Percentiles rank a stretch among this genome's conserved stretches.
Conservation (phyloP, 2,888 invertebrate genomes). For the Theretra japonica region DNA sequence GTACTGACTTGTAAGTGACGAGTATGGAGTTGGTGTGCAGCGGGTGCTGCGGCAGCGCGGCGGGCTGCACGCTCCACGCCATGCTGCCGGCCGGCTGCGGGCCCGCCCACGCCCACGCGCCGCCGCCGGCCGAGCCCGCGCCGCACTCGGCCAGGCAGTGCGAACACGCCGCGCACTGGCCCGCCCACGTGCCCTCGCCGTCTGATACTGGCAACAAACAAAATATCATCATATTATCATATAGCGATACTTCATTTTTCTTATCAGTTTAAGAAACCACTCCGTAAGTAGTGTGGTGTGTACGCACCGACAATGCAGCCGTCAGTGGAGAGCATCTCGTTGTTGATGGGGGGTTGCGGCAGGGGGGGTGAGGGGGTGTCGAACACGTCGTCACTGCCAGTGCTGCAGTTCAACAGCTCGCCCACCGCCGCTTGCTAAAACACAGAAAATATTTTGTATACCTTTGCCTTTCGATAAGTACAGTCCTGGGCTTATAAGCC, state of each 20-base stretch:
- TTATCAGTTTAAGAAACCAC: too few species aligned
- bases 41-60: constrained; percentile 84
- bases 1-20: constrained; percentile 83
- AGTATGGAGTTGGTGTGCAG: constrained; percentile 89
- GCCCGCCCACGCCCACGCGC: constrained; percentile 86
- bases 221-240: neutral
- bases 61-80: constrained; percentile 90
- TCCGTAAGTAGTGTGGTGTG: neutral
- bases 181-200: constrained; percentile 29
- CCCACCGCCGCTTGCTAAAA: constrained; percentile 82
- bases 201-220: neutral
- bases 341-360: constrained; percentile 34
- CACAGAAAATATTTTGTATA: constrained; percentile 17
- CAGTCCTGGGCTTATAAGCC: neutral
- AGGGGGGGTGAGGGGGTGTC: constrained; percentile 52
- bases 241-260: too few species aligned
- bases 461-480: neutral
- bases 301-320: constrained; percentile 49
- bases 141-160: constrained; percentile 32
- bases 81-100: constrained; percentile 88
- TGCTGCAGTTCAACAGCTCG: constrained; percentile 89
- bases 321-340: constrained; percentile 40
- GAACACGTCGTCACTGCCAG: constrained; percentile 90
- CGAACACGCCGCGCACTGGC: constrained; percentile 40
- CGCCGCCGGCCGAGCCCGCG: constrained; percentile 87